Evolutionary conservation across 2,113 vertebrate genomes (phyloP).

Genomic region (Cryptotis parvus): DNA sequence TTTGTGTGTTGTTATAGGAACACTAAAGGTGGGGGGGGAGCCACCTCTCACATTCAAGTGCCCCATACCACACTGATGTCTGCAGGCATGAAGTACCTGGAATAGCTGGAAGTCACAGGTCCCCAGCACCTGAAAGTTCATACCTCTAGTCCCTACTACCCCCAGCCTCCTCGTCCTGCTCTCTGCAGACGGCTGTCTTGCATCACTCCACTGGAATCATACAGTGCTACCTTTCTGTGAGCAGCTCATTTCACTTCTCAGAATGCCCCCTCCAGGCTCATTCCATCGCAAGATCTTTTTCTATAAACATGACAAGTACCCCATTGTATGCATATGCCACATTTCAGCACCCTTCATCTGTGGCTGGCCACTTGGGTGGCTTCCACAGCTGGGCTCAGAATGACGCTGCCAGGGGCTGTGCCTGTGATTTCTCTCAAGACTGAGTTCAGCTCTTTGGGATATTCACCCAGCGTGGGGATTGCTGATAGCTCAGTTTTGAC

Average conservation of each 20-base stretch:
- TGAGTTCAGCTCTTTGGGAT: not conserved
- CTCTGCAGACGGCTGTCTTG: not conserved
- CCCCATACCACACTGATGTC: not conserved
- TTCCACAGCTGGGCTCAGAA: not conserved
- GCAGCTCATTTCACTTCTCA: not conserved
- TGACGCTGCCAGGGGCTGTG: no score
- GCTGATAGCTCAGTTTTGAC: not conserved
- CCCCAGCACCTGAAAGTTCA: not conserved
- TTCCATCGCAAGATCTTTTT: not conserved
- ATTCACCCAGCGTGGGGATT: not conserved
- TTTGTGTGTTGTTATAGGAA: not conserved
- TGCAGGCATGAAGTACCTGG: not conserved
- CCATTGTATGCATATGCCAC: not conserved
- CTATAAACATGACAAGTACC: not conserved
- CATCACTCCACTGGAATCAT: not conserved
- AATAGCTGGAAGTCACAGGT: not conserved
- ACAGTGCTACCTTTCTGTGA: not conserved
- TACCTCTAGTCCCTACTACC: not conserved
- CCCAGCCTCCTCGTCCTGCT: not conserved
- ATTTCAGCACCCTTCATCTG: not conserved
- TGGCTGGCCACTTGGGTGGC: no score
- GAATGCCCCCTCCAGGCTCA: not conserved
- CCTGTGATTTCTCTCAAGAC: not conserved
- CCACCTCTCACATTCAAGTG: not conserved
- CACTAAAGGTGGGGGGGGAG: not conserved